phyloP scores from a whole-genome alignment of 2,113 vertebrate species.

The Aepyceros melampus region DNA sequence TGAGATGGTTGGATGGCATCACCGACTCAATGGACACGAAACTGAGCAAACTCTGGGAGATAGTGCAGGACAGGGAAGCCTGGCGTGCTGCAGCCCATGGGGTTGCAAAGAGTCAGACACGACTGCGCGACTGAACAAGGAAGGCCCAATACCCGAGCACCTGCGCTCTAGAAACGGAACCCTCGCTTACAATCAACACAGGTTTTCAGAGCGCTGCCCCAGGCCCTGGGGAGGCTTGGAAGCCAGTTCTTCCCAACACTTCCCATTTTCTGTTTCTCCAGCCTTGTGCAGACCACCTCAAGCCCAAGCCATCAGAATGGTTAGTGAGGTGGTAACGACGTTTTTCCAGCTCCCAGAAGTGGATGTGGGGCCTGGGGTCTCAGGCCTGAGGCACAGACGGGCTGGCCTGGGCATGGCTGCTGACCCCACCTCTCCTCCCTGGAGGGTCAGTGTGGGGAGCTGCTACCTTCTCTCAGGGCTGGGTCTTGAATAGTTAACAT shows the following conservation, averaged over 20 bases:
- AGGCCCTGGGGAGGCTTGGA: not conserved
- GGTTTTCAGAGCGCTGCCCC: fast-evolving
- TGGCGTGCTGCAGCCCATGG: not conserved
- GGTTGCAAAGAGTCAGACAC: not conserved
- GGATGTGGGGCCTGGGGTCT: not conserved
- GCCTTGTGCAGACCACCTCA: not conserved
- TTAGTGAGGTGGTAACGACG: not conserved
- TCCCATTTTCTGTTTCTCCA: not conserved
- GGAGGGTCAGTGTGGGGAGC: not conserved
- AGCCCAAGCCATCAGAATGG: not conserved
- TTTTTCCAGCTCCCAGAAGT: not conserved
- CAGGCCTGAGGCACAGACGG: not conserved
- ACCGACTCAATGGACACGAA: fast-evolving
- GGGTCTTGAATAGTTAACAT: too few relatives aligned
- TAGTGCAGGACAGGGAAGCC: not conserved
- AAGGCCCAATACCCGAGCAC: not conserved
- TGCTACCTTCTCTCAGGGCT: not conserved
- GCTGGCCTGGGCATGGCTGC: not conserved
- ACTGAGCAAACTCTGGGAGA: not conserved
- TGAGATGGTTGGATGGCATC: not conserved
- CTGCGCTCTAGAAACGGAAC: not conserved
- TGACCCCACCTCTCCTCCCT: not conserved
- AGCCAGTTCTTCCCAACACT: not conserved
- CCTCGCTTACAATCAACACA: not conserved
- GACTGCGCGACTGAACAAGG: fast-evolving